These are phyloP conservation scores for Ostrea edulis DNA, from an alignment of 1,140 invertebrate species.

Conservation along the genomic window DNA sequence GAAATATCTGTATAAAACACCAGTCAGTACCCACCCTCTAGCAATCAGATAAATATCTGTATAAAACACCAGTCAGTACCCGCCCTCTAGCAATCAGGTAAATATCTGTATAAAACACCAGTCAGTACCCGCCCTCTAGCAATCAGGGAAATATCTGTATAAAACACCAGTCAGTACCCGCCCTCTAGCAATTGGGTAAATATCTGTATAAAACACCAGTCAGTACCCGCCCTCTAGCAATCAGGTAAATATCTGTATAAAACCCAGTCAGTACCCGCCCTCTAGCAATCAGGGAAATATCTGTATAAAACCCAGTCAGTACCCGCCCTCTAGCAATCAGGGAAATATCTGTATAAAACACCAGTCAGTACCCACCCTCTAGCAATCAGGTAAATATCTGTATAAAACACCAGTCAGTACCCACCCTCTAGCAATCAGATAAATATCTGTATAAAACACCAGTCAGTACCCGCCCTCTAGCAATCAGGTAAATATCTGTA, in stretches of 20 bases:
- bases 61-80: conserved; percentile 52
- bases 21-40: conserved; percentile 61
- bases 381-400: conserved; percentile 59
- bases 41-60: conserved; percentile 57
- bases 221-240: conserved; percentile 61
- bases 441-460: conserved; percentile 29
- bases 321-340: conserved; percentile 63
- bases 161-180: conserved; percentile 55
- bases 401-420: conserved; percentile 49
- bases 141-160: conserved; percentile 57
- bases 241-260: conserved; percentile 55
- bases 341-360: conserved; percentile 46
- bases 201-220: conserved; percentile 24
- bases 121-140: conserved; percentile 60
- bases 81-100: conserved; percentile 64
- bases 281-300: conserved; percentile 60
- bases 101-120: conserved; percentile 35
- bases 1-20: conserved; percentile 42
- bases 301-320: conserved; percentile 42
- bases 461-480: conserved; percentile 61
- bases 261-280: conserved; percentile 60
- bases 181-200: conserved; percentile 63
- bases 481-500: conserved; percentile 57
- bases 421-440: conserved; percentile 65
- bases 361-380: conserved; percentile 61